These are phyloP conservation scores for Syrrhaptes paradoxus DNA, from an alignment of 2,113 vertebrate genomes.

Conservation along the genomic window DNA sequence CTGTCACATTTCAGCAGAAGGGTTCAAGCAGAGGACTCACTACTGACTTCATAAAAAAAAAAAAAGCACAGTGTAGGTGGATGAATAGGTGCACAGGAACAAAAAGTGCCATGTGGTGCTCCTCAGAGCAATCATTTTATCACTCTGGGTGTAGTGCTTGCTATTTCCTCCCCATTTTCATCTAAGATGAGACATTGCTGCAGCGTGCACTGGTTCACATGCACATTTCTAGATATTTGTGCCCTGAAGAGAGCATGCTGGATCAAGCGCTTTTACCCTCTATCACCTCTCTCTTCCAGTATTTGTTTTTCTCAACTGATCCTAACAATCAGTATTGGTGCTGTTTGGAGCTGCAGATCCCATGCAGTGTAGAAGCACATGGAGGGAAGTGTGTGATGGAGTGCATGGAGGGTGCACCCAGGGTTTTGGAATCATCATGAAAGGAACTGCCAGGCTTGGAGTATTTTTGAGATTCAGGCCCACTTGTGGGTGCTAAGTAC, in stretches of 20 bases:
- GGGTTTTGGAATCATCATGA: background rate
- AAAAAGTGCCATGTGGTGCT: slow-evolving; percentile 6
- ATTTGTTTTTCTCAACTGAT: background rate
- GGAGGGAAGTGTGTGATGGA: background rate
- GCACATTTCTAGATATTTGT: background rate
- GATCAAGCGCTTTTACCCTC: background rate
- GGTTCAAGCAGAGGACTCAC: background rate
- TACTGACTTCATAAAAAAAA: background rate
- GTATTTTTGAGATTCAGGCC: slow-evolving; percentile 17
- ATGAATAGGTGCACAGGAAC: slow-evolving; percentile 47
- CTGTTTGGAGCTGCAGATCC: background rate
- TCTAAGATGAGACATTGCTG: background rate
- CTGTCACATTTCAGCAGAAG: background rate
- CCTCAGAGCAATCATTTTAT: slow-evolving; percentile 39
- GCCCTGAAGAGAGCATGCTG: background rate
- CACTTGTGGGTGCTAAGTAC: background rate
- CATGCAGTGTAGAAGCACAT: background rate
- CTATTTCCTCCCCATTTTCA: background rate
- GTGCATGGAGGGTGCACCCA: background rate
- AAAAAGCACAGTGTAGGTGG: background rate
- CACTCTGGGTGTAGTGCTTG: background rate
- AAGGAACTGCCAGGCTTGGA: background rate
- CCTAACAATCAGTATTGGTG: background rate
- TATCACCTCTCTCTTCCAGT: background rate
- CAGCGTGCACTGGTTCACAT: background rate